Percentiles rank a stretch among this genome's conserved stretches.
phyloP scores from a whole-genome alignment of 92 coral and sea anemone species.

The Epizoanthus ramosus region DNA sequence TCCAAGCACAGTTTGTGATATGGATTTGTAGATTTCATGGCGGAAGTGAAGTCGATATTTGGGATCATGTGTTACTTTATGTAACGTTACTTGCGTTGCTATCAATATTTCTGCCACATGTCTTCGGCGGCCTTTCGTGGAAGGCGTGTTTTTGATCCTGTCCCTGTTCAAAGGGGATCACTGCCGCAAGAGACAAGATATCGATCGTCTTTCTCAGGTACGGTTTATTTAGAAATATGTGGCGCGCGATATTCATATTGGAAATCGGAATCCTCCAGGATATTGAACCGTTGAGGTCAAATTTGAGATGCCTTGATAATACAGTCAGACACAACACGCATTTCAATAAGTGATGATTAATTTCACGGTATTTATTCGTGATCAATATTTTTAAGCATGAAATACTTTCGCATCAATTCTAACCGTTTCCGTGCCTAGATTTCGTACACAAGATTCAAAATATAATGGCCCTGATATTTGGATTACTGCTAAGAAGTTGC shows the following conservation, averaged over 20 bases:
- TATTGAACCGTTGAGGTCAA: background rate
- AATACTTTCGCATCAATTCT: background rate
- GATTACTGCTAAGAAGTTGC: no score
- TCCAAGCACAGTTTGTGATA: background rate
- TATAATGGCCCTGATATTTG: no score
- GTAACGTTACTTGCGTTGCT: constrained; percentile 5
- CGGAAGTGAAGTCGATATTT: constrained; percentile 34
- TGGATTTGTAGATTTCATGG: constrained; percentile 17
- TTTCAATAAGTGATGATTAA: background rate
- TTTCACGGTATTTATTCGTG: background rate
- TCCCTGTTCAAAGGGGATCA: constrained; percentile 72
- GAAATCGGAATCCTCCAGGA: background rate
- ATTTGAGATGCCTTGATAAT: background rate
- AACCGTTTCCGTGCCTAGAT: background rate
- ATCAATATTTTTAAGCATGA: background rate
- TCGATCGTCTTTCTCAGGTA: constrained; percentile 76
- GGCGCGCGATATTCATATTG: background rate
- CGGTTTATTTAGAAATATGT: background rate
- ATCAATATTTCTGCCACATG: constrained; percentile 14
- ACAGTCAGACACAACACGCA: background rate
- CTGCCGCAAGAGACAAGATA: constrained; percentile 62
- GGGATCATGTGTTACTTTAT: background rate
- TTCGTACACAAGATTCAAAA: background rate
- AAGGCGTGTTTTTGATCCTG: constrained; percentile 79
- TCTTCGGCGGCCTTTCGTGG: constrained; percentile 77